Conservation (phyloP, 23 tunicate genomes). For the Ciona savignyi region DNA sequence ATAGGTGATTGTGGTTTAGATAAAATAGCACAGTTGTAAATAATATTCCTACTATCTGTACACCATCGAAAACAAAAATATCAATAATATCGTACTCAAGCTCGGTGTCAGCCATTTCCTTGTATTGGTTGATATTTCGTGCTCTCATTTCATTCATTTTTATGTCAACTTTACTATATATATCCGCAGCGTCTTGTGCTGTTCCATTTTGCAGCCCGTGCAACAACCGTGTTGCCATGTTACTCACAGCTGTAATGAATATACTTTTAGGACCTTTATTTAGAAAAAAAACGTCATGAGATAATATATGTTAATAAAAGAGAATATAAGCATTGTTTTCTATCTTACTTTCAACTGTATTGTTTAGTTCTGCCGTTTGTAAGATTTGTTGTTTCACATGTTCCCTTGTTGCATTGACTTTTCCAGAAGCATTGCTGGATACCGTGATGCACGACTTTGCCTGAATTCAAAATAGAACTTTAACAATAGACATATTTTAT, state of each 20-base stretch:
- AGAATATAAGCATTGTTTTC: too few species aligned
- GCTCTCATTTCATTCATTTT: slow-evolving; percentile 1
- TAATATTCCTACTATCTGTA: too few species aligned
- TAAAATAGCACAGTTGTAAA: neutral
- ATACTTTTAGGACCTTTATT: neutral
- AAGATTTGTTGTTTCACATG: neutral
- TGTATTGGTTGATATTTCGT: neutral
- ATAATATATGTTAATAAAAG: too few species aligned
- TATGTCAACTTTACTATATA: slow-evolving; percentile 2
- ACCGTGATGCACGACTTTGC: neutral
- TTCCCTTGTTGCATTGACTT: neutral
- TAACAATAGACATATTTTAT: too few species aligned
- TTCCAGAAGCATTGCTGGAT: neutral
- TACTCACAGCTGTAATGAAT: too few species aligned
- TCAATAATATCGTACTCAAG: slow-evolving; percentile 7
- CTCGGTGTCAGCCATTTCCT: slow-evolving; percentile 8
- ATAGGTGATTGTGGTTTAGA: neutral
- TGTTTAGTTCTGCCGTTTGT: neutral
- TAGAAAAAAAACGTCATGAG: neutral
- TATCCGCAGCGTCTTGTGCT: slow-evolving; percentile 4
- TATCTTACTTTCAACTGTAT: neutral
- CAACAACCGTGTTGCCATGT: slow-evolving; percentile 1
- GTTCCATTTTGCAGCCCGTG: slow-evolving; percentile 14
- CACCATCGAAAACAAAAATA: too few species aligned
- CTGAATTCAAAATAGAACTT: too few species aligned